Evolutionary conservation across 1,140 invertebrate species (phyloP).

Genomic region (Neodiprion fabricii): DNA sequence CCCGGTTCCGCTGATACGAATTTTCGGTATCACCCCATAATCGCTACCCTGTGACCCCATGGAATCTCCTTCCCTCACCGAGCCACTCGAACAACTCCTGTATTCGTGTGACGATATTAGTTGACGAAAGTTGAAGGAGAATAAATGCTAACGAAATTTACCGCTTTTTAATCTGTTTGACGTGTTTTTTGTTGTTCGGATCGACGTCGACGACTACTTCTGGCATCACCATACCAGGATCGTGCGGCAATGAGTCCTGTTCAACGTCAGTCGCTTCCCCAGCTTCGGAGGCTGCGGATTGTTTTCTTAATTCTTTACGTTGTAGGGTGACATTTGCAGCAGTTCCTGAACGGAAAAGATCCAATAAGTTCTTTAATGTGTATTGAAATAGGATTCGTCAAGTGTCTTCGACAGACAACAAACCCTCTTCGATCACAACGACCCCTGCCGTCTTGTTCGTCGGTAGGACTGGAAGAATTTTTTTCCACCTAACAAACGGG

Average conservation of each 20-base stretch:
- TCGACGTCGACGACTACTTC: constrained; percentile 5
- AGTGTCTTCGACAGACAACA: background rate
- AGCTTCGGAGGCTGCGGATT: constrained; percentile 28
- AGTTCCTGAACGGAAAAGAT: background rate
- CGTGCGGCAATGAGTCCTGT: constrained; percentile 36
- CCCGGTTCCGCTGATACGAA: constrained; percentile 39
- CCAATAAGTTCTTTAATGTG: background rate
- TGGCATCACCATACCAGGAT: constrained; percentile 13
- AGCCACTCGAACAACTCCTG: constrained; percentile 21
- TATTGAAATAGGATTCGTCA: background rate
- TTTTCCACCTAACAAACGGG: constrained; percentile 74
- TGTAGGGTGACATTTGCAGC: background rate
- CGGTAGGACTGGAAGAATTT: constrained; percentile 68
- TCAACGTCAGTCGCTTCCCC: constrained; percentile 39
- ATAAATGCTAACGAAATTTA: background rate
- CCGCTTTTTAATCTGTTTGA: background rate
- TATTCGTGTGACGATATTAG: constrained; percentile 1
- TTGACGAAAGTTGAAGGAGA: background rate
- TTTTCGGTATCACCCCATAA: constrained; percentile 37
- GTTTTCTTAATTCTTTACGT: background rate
- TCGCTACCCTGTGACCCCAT: constrained; percentile 32
- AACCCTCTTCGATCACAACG: constrained; percentile 27
- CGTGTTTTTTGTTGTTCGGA: background rate
- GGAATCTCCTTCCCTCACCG: constrained; percentile 16
- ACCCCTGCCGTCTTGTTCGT: constrained; percentile 51